phyloP scores from a whole-genome alignment of 2,797 vertebrate species.

The Megalops cyprinoides region DNA sequence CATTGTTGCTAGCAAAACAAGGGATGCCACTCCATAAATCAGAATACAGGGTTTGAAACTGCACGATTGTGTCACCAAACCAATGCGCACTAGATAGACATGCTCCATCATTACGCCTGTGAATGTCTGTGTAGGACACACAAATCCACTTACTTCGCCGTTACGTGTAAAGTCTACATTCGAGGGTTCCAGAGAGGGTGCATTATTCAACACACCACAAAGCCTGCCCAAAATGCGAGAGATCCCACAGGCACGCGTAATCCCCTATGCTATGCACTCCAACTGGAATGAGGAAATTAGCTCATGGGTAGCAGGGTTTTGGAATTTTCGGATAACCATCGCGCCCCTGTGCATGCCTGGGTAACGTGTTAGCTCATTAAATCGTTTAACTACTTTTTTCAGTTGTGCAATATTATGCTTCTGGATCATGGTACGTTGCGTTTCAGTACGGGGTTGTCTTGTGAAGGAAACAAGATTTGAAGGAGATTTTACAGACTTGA shows the following conservation, averaged over 20 bases:
- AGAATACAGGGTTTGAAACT: background rate
- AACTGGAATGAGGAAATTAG: background rate
- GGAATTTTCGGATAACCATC: background rate
- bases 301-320: background rate
- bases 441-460: background rate
- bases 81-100: background rate
- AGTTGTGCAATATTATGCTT: background rate
- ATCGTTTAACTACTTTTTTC: background rate
- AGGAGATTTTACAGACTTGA: background rate
- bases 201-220: too few relatives aligned
- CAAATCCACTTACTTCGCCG: background rate
- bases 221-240: too few relatives aligned
- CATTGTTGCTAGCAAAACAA: background rate
- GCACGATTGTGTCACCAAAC: background rate
- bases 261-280: background rate
- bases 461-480: background rate
- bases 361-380: too few relatives aligned
- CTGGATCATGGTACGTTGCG: background rate
- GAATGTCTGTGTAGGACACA: background rate
- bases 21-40: background rate
- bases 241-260: too few relatives aligned
- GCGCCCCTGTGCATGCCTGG: too few relatives aligned
- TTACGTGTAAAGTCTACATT: too few relatives aligned
- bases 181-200: too few relatives aligned
- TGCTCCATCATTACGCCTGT: background rate